These are phyloP conservation scores for Psilopsiagon aymara DNA, from an alignment of 2,113 vertebrate species.

Conservation along the genomic window DNA sequence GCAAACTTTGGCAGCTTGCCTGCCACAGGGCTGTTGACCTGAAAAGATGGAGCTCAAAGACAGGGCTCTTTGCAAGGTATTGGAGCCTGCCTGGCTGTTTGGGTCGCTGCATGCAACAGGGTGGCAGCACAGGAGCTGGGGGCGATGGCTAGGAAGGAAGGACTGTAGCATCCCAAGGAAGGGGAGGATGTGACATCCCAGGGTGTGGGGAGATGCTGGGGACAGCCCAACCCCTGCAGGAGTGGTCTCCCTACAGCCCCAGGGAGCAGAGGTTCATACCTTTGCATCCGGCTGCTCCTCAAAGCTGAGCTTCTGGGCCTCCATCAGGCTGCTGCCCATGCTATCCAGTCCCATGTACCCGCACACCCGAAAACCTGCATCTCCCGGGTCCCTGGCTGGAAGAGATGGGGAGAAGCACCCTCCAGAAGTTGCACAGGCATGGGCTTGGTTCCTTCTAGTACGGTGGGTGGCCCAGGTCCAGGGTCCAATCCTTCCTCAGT, in stretches of 20 bases:
- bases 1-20: neutral
- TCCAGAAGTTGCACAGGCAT: accelerated
- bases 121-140: neutral
- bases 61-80: neutral
- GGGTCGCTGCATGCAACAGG: neutral
- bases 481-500: neutral
- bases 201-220: neutral
- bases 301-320: slow-evolving; percentile 88
- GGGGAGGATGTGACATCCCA: neutral
- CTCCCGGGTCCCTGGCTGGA: slow-evolving; percentile 76
- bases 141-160: neutral
- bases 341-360: slow-evolving; percentile 95
- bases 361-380: slow-evolving; percentile 74
- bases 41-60: neutral
- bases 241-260: neutral
- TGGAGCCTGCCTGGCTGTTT: neutral
- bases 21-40: neutral
- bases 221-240: neutral
- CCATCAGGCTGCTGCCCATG: slow-evolving; percentile 78
- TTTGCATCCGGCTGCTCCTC: slow-evolving; percentile 84
- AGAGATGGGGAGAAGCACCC: neutral
- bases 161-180: accelerated
- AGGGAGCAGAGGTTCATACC: slow-evolving; percentile 63
- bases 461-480: accelerated
- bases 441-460: neutral